phyloP scores from a whole-genome alignment of 2,888 invertebrate genomes.

The Sericinus montela region DNA sequence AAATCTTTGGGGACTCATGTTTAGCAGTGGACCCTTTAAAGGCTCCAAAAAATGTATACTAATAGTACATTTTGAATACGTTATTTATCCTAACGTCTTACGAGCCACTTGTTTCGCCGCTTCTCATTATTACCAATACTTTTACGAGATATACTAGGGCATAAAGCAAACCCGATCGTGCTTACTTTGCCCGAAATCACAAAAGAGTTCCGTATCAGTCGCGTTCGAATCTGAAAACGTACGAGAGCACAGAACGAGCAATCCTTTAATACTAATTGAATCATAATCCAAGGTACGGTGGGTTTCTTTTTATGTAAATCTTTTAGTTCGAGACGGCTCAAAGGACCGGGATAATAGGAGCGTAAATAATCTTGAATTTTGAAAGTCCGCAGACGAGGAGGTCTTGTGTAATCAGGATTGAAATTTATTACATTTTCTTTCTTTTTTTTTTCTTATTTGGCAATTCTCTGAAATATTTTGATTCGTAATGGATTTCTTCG shows the following conservation, averaged over 20 bases:
- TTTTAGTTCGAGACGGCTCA: slow-evolving; percentile 59
- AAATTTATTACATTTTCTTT: slow-evolving; percentile 47
- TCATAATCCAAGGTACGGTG: slow-evolving; percentile 73
- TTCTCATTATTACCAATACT: slow-evolving; percentile 56
- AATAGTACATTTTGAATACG: too few relatives aligned
- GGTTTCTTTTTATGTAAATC: slow-evolving; percentile 78
- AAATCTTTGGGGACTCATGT: too few relatives aligned
- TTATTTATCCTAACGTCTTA: too few relatives aligned
- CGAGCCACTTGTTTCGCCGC: slow-evolving; percentile 37
- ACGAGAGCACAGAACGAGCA: slow-evolving; percentile 67
- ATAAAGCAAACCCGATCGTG: slow-evolving; percentile 57
- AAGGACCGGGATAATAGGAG: slow-evolving; percentile 58
- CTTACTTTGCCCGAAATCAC: slow-evolving; percentile 72
- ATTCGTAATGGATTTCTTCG: slow-evolving; percentile 21
- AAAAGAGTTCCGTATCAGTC: slow-evolving; percentile 61
- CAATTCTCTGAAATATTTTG: slow-evolving; percentile 26
- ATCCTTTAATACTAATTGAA: slow-evolving; percentile 79
- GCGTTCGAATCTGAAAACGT: slow-evolving; percentile 69
- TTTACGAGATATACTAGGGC: slow-evolving; percentile 51
- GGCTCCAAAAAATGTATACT: too few relatives aligned
- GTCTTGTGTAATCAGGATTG: slow-evolving; percentile 52
- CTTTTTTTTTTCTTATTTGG: slow-evolving; percentile 28
- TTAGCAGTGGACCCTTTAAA: too few relatives aligned
- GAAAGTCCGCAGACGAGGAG: slow-evolving; percentile 44
- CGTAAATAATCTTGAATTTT: slow-evolving; percentile 62